Evolutionary conservation across 2,888 invertebrate genomes (phyloP).

Genomic region (Tachystola acroxantha): DNA sequence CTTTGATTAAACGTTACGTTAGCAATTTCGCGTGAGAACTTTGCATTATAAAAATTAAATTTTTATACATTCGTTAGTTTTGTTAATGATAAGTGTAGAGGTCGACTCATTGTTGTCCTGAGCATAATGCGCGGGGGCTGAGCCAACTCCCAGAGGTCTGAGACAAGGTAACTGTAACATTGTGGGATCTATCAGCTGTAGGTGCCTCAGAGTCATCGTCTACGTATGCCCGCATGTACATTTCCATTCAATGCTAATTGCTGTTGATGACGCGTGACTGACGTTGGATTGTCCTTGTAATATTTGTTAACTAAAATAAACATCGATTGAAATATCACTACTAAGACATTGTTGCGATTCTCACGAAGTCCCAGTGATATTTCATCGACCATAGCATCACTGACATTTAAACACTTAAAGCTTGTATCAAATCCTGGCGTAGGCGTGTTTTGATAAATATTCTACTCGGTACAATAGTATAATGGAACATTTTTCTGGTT

Average conservation of each 20-base stretch:
- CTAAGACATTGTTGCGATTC: constrained; percentile 20
- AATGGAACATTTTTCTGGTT: constrained; percentile 45
- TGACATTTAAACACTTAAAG: constrained; percentile 30
- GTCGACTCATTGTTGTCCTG: constrained; percentile 53
- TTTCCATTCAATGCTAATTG: constrained; percentile 50
- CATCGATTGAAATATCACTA: constrained; percentile 17
- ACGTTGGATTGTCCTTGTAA: constrained; percentile 39
- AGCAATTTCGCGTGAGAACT: constrained; percentile 56
- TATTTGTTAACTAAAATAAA: constrained; percentile 29
- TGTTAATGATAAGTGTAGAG: constrained; percentile 59
- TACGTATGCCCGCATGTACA: constrained; percentile 20
- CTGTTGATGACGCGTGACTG: constrained; percentile 48
- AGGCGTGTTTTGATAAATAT: constrained; percentile 36
- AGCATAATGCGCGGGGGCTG: constrained; percentile 35
- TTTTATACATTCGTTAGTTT: constrained; percentile 46
- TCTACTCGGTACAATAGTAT: constrained; percentile 31
- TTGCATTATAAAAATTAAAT: constrained; percentile 51
- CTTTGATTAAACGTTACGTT: constrained; percentile 35
- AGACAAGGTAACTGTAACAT: constrained; percentile 61
- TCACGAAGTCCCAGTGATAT: constrained; percentile 20
- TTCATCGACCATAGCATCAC: constrained; percentile 17
- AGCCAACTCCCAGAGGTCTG: constrained; percentile 47
- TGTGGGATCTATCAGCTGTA: constrained; percentile 19
- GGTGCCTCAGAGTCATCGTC: constrained; percentile 20
- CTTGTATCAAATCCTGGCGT: constrained; percentile 16